Conservation (phyloP, 2,888 invertebrate species). For the Dryocosmus kuriphilus region DNA sequence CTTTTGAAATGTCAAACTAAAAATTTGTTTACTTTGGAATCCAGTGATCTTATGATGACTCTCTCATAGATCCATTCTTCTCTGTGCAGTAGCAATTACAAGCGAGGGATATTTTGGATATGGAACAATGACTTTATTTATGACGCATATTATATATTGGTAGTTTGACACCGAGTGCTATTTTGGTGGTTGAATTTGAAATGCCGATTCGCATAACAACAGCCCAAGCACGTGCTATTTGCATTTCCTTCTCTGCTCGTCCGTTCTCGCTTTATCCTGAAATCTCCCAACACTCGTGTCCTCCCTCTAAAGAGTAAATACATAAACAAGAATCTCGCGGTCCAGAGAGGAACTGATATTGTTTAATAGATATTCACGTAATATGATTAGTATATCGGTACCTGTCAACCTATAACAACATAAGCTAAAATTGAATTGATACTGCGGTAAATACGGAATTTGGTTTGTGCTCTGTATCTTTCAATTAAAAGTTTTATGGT, state of each 20-base stretch:
- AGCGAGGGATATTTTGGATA: background rate
- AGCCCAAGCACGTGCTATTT: constrained; percentile 60
- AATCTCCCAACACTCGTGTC: constrained; percentile 28
- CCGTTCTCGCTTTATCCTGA: constrained; percentile 41
- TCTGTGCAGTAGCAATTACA: no score
- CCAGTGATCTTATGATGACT: no score
- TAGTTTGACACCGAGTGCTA: constrained; percentile 43
- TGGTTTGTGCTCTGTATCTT: background rate
- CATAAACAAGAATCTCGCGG: constrained; percentile 9
- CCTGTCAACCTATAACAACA: background rate
- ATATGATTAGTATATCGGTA: constrained; percentile 11
- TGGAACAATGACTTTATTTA: background rate
- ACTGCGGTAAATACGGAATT: background rate
- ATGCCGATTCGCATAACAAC: constrained; percentile 63
- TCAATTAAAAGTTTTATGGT: background rate
- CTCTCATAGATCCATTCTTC: no score
- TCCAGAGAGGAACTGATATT: constrained; percentile 18
- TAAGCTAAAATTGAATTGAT: background rate
- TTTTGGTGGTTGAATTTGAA: constrained; percentile 54
- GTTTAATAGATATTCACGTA: constrained; percentile 32
- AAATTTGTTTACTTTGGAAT: no score
- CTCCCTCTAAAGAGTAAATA: constrained; percentile 24
- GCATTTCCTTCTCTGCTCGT: constrained; percentile 56
- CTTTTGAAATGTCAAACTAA: background rate
- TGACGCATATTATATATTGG: background rate